Conservation (phyloP, 1,140 invertebrate genomes). For the Bombus breviceps region DNA sequence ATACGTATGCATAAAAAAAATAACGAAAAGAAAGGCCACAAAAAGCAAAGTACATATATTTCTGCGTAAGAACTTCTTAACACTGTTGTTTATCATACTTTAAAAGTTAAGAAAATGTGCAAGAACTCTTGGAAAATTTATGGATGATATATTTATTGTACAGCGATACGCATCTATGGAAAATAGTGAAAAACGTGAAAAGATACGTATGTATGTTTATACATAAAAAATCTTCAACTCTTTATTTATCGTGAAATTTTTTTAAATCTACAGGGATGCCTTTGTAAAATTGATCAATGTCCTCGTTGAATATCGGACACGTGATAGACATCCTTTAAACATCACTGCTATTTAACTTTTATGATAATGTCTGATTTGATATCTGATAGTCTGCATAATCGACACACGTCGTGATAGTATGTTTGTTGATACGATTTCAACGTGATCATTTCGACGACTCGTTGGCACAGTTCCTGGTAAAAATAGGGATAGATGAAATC, state of each 20-base stretch:
- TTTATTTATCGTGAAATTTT: background rate
- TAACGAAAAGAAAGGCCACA: no score
- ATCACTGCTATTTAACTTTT: background rate
- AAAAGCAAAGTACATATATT: no score
- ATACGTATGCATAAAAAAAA: background rate
- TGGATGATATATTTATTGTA: no score
- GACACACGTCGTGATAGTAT: background rate
- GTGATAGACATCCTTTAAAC: background rate
- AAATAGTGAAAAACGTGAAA: background rate
- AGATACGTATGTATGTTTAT: background rate
- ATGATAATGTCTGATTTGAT: background rate
- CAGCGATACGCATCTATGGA: background rate
- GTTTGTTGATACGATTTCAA: slow-evolving; percentile 11
- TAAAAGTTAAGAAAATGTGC: no score
- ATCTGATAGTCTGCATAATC: background rate
- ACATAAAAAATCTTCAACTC: background rate
- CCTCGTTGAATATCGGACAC: background rate
- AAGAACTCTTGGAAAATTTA: no score
- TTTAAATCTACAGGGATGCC: background rate
- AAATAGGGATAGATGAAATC: slow-evolving; percentile 37
- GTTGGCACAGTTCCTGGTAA: slow-evolving; percentile 17
- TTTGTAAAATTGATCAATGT: no score
- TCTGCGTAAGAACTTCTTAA: no score
- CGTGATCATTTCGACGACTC: background rate
- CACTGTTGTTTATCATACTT: no score